Percentiles rank a stretch among this genome's conserved stretches.
phyloP scores from a whole-genome alignment of 2,888 invertebrate genomes.

The Gryllus longicercus region DNA sequence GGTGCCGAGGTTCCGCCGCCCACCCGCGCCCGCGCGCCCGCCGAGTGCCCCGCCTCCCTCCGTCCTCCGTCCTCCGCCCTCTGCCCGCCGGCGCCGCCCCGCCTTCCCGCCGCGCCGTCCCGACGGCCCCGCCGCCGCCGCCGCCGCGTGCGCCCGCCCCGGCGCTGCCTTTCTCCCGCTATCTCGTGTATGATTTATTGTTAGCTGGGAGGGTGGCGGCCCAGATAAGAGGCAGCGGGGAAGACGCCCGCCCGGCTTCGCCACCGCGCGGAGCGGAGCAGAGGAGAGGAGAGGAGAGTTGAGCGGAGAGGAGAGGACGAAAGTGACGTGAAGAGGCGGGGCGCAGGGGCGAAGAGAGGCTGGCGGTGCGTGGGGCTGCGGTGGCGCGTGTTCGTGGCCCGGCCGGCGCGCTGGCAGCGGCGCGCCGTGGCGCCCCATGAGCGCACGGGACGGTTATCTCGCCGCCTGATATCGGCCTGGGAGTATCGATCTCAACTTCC shows the following conservation, averaged over 20 bases:
- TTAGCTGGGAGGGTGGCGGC: slow-evolving; percentile 31
- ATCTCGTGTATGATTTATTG: slow-evolving; percentile 35
- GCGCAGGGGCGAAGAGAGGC: background rate
- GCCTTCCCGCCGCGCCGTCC: background rate
- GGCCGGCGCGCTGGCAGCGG: background rate
- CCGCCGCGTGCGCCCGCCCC: background rate
- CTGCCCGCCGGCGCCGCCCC: slow-evolving; percentile 24
- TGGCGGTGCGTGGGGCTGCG: background rate
- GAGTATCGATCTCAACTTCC: background rate
- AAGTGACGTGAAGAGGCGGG: background rate
- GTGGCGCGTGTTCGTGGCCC: background rate
- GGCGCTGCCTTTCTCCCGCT: slow-evolving; percentile 27
- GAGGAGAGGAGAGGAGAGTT: background rate
- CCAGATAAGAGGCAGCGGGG: slow-evolving; percentile 27
- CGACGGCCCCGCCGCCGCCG: background rate
- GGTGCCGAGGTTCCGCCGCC: slow-evolving; percentile 23
- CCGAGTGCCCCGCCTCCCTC: too few species aligned
- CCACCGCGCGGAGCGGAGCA: background rate
- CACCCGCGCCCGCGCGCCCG: slow-evolving; percentile 12
- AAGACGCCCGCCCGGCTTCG: background rate
- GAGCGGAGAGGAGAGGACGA: background rate
- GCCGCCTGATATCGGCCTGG: background rate
- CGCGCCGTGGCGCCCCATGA: background rate
- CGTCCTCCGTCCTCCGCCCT: slow-evolving; percentile 20
- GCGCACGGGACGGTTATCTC: background rate